Conservation (phyloP, 2,113 vertebrate genomes). For the Enhydra lutris region DNA sequence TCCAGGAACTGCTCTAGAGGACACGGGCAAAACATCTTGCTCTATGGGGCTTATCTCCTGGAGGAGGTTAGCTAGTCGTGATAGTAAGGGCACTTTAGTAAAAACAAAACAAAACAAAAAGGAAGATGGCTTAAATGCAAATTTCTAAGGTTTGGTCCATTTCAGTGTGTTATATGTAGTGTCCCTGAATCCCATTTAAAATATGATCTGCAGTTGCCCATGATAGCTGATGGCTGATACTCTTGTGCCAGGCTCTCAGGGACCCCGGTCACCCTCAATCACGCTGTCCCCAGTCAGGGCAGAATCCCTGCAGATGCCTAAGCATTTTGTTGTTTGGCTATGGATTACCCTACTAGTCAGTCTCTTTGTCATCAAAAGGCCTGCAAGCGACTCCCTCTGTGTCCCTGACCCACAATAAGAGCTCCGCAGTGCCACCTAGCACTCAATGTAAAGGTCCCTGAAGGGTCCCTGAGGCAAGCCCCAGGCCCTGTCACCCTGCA, state of each 20-base stretch:
- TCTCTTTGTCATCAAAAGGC: background rate
- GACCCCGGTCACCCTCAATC: background rate
- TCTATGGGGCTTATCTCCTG: background rate
- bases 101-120: background rate
- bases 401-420: too few species aligned
- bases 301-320: accelerated
- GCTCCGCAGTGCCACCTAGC: background rate
- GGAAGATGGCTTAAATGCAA: background rate
- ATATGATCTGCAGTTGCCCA: background rate
- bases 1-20: background rate
- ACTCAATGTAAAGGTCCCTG: background rate
- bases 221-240: background rate
- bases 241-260: background rate
- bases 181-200: background rate
- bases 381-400: background rate
- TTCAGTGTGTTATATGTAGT: accelerated
- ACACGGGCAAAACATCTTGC: background rate
- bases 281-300: background rate
- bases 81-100: background rate
- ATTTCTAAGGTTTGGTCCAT: background rate
- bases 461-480: background rate
- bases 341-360: background rate
- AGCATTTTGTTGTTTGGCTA: background rate
- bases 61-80: background rate
- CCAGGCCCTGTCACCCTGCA: background rate